Evolutionary conservation across 2,113 vertebrate genomes (phyloP), one percentile per base, ranked within the genome.

Genomic region (Scophthalmus maximus): DNA sequence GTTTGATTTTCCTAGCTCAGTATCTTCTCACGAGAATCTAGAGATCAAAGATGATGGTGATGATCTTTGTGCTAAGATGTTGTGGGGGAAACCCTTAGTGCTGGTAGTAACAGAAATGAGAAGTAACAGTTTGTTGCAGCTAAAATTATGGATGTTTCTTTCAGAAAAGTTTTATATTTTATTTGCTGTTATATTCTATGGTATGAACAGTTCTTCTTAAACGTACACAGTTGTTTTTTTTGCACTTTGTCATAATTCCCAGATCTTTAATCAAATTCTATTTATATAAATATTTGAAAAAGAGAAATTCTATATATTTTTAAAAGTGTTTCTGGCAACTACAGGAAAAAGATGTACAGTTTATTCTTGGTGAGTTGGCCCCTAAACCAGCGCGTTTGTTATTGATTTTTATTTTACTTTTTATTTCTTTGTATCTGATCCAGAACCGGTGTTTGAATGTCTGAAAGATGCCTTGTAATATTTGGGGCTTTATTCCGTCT

Each of bases 251-350:
- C 38, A 76, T 76, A 76, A 82, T 64, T 69, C 82, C 81, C 76
- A 83, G 60, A 82, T 86, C 83, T 88, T 82, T 69, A 84, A 83
- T 87, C 79, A 58, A 72, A 22, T 65, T 88, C 69, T 91, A 89
- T 91, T 90, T 88, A 86, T 90, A 87, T 85, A 82, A 72, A 82
- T 76, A 85, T 82, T 82, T 83, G 67, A 79, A 62, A 73, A 51
- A 62, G 63, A 71, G 27, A 29, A 67, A 44, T 81, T 82, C 47
- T 84, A 68, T 84, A 90, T 79, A 82, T 89, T 84, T 92, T 82
- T 92, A 67, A 82, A 81, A 55, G 64, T 81, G 47, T 85, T 83
- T 89, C 78, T 80, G 73, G 73, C 64, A 58, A 72, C 67, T 65
- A 52, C 42, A 71, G 78, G 69, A 18, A 59, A 70, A 69, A 57